Evolutionary conservation across 2,797 vertebrate genomes (phyloP).

Genomic region (Pipistrellus kuhlii): DNA sequence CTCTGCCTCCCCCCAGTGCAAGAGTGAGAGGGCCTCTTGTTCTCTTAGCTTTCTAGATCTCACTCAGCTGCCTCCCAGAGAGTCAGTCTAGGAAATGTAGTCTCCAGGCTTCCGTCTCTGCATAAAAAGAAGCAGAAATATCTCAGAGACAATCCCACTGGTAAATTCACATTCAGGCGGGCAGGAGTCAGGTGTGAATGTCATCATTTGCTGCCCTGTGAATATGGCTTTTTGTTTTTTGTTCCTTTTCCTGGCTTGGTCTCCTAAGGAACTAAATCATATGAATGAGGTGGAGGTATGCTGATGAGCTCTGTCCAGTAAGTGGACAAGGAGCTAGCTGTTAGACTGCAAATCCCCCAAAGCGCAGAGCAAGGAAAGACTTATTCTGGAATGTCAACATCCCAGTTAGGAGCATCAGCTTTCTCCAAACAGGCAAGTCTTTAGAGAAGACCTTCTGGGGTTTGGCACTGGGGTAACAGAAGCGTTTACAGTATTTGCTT

Average conservation of each 20-base stretch:
- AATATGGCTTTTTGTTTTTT: background rate
- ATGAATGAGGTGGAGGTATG: fast-evolving
- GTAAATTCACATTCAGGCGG: background rate
- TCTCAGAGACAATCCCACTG: background rate
- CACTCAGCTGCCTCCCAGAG: background rate
- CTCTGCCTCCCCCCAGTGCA: fast-evolving
- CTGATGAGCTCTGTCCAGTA: background rate
- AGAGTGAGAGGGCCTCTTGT: background rate
- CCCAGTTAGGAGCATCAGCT: background rate
- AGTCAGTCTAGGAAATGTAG: background rate
- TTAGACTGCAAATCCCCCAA: background rate
- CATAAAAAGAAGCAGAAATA: background rate
- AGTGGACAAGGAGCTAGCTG: background rate
- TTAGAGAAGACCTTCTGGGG: background rate
- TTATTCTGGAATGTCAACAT: background rate
- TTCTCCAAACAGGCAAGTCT: background rate
- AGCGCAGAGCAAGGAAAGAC: background rate
- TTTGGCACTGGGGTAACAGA: background rate
- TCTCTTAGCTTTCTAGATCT: background rate
- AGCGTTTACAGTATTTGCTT: background rate
- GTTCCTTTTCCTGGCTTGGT: no score
- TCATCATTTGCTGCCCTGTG: background rate
- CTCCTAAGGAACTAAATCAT: background rate
- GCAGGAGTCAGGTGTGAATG: background rate
- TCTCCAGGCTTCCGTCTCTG: background rate